Evolutionary conservation across 2,888 invertebrate species (phyloP).

Genomic region (Chloroclystis v-ata): DNA sequence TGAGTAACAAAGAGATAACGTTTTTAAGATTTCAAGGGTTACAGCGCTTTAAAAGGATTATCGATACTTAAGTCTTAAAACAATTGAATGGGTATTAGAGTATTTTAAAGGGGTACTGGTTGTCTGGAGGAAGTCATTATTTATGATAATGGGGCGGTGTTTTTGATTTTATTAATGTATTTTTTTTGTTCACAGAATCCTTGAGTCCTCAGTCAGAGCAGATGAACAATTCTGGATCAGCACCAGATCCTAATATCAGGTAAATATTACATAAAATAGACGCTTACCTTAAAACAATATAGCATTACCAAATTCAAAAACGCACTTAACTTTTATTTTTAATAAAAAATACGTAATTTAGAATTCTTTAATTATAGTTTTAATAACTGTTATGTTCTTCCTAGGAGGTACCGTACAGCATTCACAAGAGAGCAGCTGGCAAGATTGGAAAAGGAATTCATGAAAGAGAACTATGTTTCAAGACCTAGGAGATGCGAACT

Average conservation of each 20-base stretch:
- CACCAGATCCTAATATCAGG: slow-evolving; percentile 70
- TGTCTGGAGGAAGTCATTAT: slow-evolving; percentile 12
- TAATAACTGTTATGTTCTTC: slow-evolving; percentile 9
- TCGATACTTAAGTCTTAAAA: slow-evolving; percentile 38
- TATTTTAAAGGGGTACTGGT: slow-evolving; percentile 7
- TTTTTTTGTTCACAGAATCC: slow-evolving; percentile 63
- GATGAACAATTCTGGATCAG: slow-evolving; percentile 61
- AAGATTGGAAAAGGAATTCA: slow-evolving; percentile 96
- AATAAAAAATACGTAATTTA: too few species aligned
- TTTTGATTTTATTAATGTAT: slow-evolving; percentile 1
- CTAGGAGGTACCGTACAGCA: slow-evolving; percentile 94
- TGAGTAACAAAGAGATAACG: slow-evolving; percentile 33
- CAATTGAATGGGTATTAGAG: slow-evolving; percentile 2
- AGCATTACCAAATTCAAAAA: too few species aligned
- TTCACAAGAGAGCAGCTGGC: slow-evolving; percentile 96
- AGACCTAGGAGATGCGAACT: slow-evolving; percentile 96
- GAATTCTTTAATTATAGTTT: too few species aligned
- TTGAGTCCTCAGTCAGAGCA: slow-evolving; percentile 71
- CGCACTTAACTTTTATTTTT: too few species aligned
- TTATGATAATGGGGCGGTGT: slow-evolving; percentile 2
- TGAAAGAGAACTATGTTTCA: slow-evolving; percentile 98
- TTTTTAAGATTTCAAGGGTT: slow-evolving; percentile 42
- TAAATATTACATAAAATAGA: too few species aligned
- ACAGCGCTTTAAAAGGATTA: slow-evolving; percentile 64
- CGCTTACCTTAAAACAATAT: too few species aligned